Evolutionary conservation across 1,140 invertebrate genomes (phyloP).

Genomic region (Lepidotrigona ventralis): DNA sequence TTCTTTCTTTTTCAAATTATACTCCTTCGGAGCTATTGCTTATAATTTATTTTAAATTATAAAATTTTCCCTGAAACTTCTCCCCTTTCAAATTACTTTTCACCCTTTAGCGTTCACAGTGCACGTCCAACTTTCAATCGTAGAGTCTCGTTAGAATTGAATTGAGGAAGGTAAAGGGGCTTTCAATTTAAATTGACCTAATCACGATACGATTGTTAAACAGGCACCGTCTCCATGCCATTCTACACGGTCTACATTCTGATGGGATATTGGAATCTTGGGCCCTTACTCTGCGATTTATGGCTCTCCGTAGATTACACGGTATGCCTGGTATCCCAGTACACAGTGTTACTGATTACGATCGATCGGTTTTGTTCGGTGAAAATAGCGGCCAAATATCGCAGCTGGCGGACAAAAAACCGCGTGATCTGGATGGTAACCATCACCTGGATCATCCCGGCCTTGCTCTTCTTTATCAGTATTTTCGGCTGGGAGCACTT

Average conservation of each 20-base stretch:
- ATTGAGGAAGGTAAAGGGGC: neutral
- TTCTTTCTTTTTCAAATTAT: neutral
- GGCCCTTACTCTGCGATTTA: conserved; percentile 97
- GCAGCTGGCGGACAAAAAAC: conserved; percentile 97
- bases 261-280: conserved; percentile 98
- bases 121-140: neutral
- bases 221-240: conserved; percentile 96
- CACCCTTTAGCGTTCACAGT: neutral
- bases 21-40: neutral
- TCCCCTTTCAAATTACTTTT: neutral
- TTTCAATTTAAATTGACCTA: neutral
- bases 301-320: conserved; percentile 99
- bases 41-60: neutral
- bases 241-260: conserved; percentile 98
- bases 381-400: conserved; percentile 98
- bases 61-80: no score
- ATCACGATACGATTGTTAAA: conserved; percentile 61
- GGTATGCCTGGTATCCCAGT: conserved; percentile 99
- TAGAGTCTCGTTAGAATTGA: neutral
- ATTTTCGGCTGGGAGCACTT: conserved; percentile 99
- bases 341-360: conserved; percentile 99
- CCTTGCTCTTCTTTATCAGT: conserved; percentile 97
- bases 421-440: conserved; percentile 95
- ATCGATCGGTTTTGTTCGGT: conserved; percentile 99
- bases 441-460: conserved; percentile 99